Evolutionary conservation across 2,888 invertebrate species (phyloP).

Genomic region (Drosophila emarginata): DNA sequence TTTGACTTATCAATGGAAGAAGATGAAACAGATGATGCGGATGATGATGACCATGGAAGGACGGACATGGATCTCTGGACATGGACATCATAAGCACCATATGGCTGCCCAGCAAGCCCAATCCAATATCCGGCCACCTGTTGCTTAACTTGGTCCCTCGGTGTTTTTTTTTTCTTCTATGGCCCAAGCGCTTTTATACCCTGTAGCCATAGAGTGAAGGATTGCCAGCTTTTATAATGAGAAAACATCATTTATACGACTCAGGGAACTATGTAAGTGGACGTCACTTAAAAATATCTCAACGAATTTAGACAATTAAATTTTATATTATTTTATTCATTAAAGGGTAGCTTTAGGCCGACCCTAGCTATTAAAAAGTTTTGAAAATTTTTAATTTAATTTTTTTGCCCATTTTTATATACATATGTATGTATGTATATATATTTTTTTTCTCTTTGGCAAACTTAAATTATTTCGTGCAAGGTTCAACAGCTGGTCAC

Average conservation of each 20-base stretch:
- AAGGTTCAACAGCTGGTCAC: constrained; percentile 58
- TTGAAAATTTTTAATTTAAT: neutral
- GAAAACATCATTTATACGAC: too few species aligned
- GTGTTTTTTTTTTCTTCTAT: neutral
- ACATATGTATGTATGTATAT: constrained; percentile 50
- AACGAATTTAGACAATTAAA: neutral
- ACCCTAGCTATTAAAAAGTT: neutral
- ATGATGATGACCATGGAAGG: neutral
- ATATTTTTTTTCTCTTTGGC: constrained; percentile 31
- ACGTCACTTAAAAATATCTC: too few species aligned
- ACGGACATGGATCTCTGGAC: neutral
- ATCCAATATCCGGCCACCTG: constrained; percentile 7
- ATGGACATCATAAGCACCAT: constrained; percentile 1
- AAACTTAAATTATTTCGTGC: constrained; percentile 44
- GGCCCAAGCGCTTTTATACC: neutral
- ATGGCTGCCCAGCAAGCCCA: constrained; percentile 18
- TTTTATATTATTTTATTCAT: neutral
- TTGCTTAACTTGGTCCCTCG: constrained; percentile 1
- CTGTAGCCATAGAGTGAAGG: neutral
- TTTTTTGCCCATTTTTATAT: constrained; percentile 62
- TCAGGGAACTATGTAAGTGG: too few species aligned
- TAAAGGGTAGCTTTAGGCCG: neutral
- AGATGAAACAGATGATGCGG: constrained; percentile 7
- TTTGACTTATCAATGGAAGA: constrained; percentile 10
- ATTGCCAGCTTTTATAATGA: too few species aligned